Base-by-base conservation (phyloP, 2,888 invertebrate species). In the Coelinius sp. region DNA sequence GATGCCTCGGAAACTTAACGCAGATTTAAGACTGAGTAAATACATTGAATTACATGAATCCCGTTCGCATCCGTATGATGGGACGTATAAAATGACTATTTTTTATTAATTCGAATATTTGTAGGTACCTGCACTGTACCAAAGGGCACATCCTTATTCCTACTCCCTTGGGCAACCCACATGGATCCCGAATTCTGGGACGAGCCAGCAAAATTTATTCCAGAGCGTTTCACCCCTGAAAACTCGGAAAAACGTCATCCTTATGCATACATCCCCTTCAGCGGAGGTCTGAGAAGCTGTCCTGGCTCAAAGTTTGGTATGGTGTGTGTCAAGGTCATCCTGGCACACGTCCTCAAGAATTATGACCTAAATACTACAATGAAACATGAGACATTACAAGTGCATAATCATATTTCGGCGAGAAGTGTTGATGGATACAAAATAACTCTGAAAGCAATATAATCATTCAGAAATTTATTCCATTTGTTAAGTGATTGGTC, bases 191-290 rank as follows among this genome's bases (percentile, higher is more conserved):
- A 78, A 59, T 76, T 69, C 66, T 82, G 82, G 82, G 12, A 7
- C 5, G 73, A 79, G 38, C 82, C 82, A 0, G 75, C 77, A 3
- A 77, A 78, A 68, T 82, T 81, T 35, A 52, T 76, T 35, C 82
- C 81, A 0, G 81, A 82, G 56, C 67, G 81, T 74, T 80, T 81
- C 70, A 65, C 75, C 14, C 74, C 71, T 0, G 80, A 82, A 71
- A 77, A 80, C 67, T 74, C 78, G 0, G 69, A 52, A 17, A 71
- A 71, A 12, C 71, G 82, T 27, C 80, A 80, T 70, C 74, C 78
- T 7, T 81, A 63, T 22, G 74, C 80, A 0, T 79, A 76, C 20
- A 44, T 78, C 52, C 77, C 81, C 5, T 82, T 79, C 68, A 77
- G 79, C 22, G 75, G 74, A 8, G 78, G 78, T 31, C 31, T 68